Percentiles rank a stretch among this genome's conserved stretches.
phyloP scores from a whole-genome alignment of 1,140 invertebrate genomes.

The Zaprionus nigranus region DNA sequence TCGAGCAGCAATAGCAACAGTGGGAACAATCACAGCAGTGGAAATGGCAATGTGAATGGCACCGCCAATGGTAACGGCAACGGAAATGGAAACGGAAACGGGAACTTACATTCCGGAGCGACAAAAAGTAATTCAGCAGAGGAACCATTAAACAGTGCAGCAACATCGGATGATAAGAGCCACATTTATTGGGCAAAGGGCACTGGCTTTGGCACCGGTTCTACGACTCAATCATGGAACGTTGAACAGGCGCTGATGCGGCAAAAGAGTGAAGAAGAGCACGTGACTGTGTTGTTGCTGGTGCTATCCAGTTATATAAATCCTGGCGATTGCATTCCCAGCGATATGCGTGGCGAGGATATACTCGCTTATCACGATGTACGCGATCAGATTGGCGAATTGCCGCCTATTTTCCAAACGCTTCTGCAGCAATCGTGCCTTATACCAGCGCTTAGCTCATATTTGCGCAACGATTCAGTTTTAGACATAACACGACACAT shows the following conservation, averaged over 20 bases:
- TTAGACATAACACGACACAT: conserved; percentile 97
- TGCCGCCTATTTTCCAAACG: conserved; percentile 90
- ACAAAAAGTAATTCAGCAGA: conserved; percentile 46
- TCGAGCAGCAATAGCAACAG: conserved; percentile 54
- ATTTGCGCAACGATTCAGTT: conserved; percentile 97
- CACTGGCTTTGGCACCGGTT: conserved; percentile 97
- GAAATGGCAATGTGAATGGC: conserved; percentile 9
- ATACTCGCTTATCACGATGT: conserved; percentile 76
- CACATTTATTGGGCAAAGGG: conserved; percentile 98
- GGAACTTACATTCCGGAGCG: conserved; percentile 4
- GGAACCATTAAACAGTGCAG: conserved; percentile 43
- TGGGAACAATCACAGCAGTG: conserved; percentile 18
- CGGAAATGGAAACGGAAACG: conserved; percentile 10
- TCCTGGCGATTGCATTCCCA: conserved; percentile 88
- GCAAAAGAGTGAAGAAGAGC: conserved; percentile 96
- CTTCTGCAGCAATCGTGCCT: conserved; percentile 93
- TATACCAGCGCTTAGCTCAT: conserved; percentile 94
- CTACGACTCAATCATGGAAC: conserved; percentile 97
- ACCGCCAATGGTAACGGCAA: conserved; percentile 26
- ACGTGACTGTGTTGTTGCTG: conserved; percentile 93
- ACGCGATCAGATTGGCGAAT: conserved; percentile 84
- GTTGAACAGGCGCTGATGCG: conserved; percentile 95
- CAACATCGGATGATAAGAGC: conserved; percentile 89
- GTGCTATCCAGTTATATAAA: conserved; percentile 95
- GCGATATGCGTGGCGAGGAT: conserved; percentile 84